Evolutionary conservation across 2,797 vertebrate species (phyloP).

Genomic region (Leuciscus waleckii): DNA sequence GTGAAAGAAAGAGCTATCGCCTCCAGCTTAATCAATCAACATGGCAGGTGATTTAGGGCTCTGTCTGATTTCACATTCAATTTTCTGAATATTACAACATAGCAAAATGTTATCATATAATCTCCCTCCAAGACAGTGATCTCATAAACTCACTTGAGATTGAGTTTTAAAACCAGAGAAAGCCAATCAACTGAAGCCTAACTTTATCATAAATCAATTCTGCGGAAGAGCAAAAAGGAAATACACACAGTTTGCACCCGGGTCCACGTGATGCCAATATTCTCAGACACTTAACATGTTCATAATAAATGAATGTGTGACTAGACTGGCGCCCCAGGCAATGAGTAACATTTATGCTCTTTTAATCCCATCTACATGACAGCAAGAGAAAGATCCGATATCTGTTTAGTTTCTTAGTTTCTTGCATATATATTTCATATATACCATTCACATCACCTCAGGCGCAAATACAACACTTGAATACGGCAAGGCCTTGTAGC

Average conservation of each 20-base stretch:
- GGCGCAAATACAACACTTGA: not conserved
- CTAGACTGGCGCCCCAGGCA: conserved; percentile 15
- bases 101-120: conserved; percentile 59
- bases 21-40: conserved; percentile 49
- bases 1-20: not conserved
- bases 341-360: conserved; percentile 19
- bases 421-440: not conserved
- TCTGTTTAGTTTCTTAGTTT: conserved; percentile 29
- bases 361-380: conserved; percentile 36
- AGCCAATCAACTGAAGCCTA: conserved; percentile 63
- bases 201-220: conserved; percentile 63
- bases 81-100: conserved; percentile 56
- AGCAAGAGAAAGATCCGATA: not conserved
- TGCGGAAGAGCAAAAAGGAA: conserved; percentile 52
- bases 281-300: conserved; percentile 28
- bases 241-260: conserved; percentile 14
- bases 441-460: not conserved
- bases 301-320: conserved; percentile 36
- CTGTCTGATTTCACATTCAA: conserved; percentile 49
- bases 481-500: not conserved
- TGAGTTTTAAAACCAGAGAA: conserved; percentile 65
- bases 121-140: conserved; percentile 43
- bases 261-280: conserved; percentile 9
- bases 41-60: conserved; percentile 55
- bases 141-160: conserved; percentile 61